Conservation (phyloP, 2,113 vertebrate species). For the Ammodytes marinus region DNA sequence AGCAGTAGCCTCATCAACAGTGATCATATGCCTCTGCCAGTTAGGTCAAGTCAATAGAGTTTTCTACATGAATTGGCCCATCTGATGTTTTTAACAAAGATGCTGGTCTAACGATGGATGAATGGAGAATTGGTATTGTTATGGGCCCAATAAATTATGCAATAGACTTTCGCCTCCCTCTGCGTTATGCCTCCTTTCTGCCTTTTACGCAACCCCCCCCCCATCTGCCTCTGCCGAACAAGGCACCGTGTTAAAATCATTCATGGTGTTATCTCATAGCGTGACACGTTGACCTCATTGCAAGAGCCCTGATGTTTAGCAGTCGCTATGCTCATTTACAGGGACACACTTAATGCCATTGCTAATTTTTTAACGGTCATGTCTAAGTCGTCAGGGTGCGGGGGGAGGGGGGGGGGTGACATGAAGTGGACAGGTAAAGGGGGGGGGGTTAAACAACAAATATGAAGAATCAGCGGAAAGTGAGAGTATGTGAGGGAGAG, state of each 20-base stretch:
- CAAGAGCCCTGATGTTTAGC: background rate
- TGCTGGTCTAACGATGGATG: constrained; percentile 3
- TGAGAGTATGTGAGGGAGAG: background rate
- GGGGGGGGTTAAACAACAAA: background rate
- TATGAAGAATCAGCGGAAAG: constrained; percentile 17
- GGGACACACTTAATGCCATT: background rate
- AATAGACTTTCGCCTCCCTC: constrained; percentile 7
- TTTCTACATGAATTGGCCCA: constrained; percentile 65
- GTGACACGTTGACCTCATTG: constrained; percentile 54
- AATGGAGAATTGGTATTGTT: constrained; percentile 15
- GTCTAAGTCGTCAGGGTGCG: background rate
- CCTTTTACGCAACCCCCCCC: constrained; percentile 16
- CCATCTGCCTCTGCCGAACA: constrained; percentile 13
- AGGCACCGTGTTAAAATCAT: constrained; percentile 32
- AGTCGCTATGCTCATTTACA: constrained; percentile 8
- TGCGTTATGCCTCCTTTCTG: constrained; percentile 29
- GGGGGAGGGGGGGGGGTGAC: background rate
- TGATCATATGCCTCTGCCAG: constrained; percentile 37
- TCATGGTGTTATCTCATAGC: constrained; percentile 33
- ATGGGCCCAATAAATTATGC: constrained; percentile 63
- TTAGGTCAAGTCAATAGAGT: constrained; percentile 49
- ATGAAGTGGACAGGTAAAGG: background rate
- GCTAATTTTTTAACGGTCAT: background rate
- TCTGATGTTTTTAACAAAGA: constrained; percentile 59
- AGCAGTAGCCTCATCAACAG: constrained; percentile 6